phyloP scores from a whole-genome alignment of 2,888 invertebrate genomes.

The Callinectes sapidus region DNA sequence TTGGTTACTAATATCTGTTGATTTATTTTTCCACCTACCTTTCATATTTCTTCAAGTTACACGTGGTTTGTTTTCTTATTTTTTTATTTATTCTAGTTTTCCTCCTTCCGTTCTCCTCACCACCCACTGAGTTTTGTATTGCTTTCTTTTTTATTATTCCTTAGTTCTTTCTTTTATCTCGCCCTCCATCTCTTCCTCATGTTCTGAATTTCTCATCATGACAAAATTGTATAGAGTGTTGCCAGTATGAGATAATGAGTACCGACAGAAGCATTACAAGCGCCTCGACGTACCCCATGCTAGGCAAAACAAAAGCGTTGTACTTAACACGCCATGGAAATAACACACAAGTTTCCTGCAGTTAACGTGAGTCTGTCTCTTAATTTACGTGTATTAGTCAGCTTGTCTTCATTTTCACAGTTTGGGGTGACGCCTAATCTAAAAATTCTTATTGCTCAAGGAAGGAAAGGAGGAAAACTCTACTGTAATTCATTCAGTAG shows the following conservation, averaged over 20 bases:
- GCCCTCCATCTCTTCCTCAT: neutral
- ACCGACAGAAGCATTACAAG: neutral
- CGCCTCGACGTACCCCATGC: neutral
- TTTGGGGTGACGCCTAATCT: neutral
- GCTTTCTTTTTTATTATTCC: neutral
- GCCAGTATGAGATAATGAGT: neutral
- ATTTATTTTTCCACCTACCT: neutral
- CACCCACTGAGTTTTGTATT: neutral
- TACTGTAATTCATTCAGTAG: neutral
- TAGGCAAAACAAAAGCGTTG: neutral
- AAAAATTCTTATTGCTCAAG: neutral
- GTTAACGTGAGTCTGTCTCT: neutral
- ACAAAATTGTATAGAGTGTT: neutral
- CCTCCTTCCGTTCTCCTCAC: neutral
- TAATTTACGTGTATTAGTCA: neutral
- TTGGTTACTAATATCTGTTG: neutral
- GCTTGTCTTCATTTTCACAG: conserved; percentile 21
- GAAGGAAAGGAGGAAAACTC: neutral
- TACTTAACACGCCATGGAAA: neutral
- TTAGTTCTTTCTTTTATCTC: neutral
- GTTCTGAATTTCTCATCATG: neutral
- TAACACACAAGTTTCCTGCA: neutral
- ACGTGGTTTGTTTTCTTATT: neutral
- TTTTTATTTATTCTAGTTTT: neutral
- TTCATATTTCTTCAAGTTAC: neutral